Evolutionary conservation across 1,140 invertebrate species (phyloP).

Genomic region (Lasioglossum albipes): DNA sequence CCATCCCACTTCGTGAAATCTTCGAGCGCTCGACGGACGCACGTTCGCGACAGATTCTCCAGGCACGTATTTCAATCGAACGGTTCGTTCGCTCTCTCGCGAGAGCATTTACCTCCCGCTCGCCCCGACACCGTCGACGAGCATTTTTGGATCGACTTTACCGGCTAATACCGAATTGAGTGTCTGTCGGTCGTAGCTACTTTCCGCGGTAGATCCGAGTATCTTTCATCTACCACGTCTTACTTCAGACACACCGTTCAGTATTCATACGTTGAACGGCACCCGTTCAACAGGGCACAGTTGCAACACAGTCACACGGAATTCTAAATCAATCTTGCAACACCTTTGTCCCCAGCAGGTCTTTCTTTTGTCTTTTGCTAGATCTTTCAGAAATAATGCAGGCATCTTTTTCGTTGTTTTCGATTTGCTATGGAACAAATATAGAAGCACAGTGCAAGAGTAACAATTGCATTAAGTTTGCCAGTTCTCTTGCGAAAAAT

Average conservation of each 20-base stretch:
- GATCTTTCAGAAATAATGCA: no score
- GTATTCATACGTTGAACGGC: not conserved
- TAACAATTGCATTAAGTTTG: no score
- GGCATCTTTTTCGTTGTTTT: no score
- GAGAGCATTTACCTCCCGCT: constrained; percentile 1
- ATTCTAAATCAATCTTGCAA: no score
- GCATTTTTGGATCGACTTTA: not conserved
- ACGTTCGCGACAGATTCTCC: constrained; percentile 41
- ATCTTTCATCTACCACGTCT: not conserved
- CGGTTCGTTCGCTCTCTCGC: constrained; percentile 17
- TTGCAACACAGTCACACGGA: not conserved
- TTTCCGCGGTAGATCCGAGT: not conserved
- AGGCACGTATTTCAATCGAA: constrained; percentile 39
- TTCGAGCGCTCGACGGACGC: constrained; percentile 20
- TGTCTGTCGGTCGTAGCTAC: not conserved
- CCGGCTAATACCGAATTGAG: not conserved
- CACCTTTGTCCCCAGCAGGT: no score
- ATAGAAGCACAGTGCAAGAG: no score
- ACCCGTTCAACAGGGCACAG: not conserved
- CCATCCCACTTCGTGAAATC: constrained; percentile 26
- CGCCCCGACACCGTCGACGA: not conserved
- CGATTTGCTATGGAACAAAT: no score
- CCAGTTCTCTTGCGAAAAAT: no score
- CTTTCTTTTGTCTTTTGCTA: no score
- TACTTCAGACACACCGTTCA: not conserved